These are phyloP conservation scores for Pedetes capensis DNA, from an alignment of 2,113 vertebrate genomes.

Conservation along the genomic window DNA sequence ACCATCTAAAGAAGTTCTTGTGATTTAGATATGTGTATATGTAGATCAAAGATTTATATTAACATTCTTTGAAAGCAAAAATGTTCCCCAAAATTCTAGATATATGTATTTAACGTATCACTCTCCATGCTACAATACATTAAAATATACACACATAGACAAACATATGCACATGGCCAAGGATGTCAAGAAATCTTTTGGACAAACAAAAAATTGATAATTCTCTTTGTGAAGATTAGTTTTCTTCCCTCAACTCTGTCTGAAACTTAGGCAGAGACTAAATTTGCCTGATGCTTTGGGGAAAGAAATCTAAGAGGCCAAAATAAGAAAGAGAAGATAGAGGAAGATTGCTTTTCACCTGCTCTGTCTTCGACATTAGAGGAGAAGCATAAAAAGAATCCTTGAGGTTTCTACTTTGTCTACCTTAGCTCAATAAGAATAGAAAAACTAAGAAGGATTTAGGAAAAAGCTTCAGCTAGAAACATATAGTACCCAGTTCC, in stretches of 20 bases:
- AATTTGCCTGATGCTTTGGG: background rate
- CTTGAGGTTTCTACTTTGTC: background rate
- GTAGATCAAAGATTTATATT: background rate
- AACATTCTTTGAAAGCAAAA: conserved; percentile 16
- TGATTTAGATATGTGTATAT: background rate
- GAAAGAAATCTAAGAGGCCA: background rate
- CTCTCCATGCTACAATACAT: background rate
- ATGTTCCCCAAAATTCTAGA: conserved; percentile 3
- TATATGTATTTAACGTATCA: background rate
- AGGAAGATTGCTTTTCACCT: background rate
- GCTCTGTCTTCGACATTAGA: background rate
- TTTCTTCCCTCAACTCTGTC: background rate
- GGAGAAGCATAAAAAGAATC: background rate
- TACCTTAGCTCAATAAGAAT: background rate
- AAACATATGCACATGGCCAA: background rate
- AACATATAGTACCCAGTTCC: background rate
- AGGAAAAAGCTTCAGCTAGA: background rate
- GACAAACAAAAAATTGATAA: background rate
- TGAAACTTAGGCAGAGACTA: background rate
- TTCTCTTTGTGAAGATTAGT: background rate
- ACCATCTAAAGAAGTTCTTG: background rate
- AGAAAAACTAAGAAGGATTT: background rate
- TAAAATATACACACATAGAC: background rate
- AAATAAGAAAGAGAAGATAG: background rate
- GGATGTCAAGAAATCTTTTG: background rate